A percentile compares a stretch with the other conserved stretches of the same genome.
Conservation (phyloP, 2,888 invertebrate species). For the Pseudococcus jackbeardsleyi region DNA sequence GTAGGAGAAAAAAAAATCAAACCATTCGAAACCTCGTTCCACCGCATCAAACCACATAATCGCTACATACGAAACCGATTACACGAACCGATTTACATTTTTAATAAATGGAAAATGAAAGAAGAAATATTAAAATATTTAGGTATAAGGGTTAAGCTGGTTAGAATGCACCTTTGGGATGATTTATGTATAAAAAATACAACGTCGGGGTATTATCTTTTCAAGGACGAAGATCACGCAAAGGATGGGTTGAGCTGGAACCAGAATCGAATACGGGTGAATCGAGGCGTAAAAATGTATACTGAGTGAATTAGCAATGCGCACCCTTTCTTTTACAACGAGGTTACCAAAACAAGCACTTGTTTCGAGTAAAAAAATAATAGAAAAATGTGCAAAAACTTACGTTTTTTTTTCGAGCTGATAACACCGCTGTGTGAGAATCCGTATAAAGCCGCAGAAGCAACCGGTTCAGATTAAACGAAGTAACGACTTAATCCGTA, state of each 20-base stretch:
- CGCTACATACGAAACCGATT: not conserved
- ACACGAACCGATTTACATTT: conserved; percentile 13
- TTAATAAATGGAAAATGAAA: conserved; percentile 30
- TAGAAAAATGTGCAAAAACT: conserved; percentile 23
- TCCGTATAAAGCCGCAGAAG: not conserved
- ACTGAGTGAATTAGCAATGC: conserved; percentile 24
- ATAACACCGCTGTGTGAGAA: not conserved
- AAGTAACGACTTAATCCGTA: conserved; percentile 60
- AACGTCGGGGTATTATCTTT: not conserved
- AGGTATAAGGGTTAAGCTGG: conserved; percentile 27
- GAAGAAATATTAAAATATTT: conserved; percentile 42
- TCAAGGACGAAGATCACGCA: conserved; percentile 24
- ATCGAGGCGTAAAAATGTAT: conserved; percentile 50
- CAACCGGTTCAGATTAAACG: conserved; percentile 53
- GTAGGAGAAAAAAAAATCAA: not conserved
- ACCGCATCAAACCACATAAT: conserved; percentile 27
- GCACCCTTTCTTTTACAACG: not conserved
- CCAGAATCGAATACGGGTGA: conserved; percentile 11
- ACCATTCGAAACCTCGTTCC: not conserved
- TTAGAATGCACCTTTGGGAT: conserved; percentile 24
- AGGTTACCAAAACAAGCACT: not conserved
- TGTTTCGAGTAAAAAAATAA: not conserved
- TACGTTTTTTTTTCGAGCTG: not conserved
- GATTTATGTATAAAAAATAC: conserved; percentile 44
- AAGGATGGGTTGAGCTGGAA: not conserved